Percentiles rank a stretch among this genome's conserved stretches.
These are phyloP conservation scores for Eurystomus gularis DNA, from an alignment of 2,113 vertebrate species.

Conservation along the genomic window DNA sequence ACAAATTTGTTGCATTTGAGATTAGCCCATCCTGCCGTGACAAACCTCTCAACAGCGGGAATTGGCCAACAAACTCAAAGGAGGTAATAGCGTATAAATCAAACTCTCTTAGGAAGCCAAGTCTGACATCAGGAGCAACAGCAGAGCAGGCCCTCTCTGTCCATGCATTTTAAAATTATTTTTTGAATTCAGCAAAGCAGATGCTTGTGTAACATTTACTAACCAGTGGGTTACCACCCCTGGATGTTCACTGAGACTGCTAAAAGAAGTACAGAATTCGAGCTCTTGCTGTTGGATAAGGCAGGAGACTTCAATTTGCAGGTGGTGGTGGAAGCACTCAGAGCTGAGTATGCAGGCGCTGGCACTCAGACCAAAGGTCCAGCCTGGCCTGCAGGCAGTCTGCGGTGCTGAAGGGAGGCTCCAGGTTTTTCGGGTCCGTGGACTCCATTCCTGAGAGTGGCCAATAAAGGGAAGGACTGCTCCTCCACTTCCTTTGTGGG, in stretches of 20 bases:
- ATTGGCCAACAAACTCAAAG: neutral
- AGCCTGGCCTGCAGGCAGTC: neutral
- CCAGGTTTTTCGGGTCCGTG: neutral
- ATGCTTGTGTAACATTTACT: neutral
- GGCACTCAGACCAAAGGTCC: conserved; percentile 17
- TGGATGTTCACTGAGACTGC: neutral
- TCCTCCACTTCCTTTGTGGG: conserved; percentile 46
- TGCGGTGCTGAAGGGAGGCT: conserved; percentile 10
- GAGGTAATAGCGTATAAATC: neutral
- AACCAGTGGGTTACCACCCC: neutral
- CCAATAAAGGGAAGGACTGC: neutral
- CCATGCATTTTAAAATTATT: neutral
- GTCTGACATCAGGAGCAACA: neutral
- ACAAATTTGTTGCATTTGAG: neutral
- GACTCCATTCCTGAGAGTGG: conserved; percentile 31
- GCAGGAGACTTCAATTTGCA: neutral
- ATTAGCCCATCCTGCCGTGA: neutral
- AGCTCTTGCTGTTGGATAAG: neutral
- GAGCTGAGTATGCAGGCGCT: neutral
- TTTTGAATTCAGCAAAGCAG: neutral
- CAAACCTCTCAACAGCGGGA: neutral
- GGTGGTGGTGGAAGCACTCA: neutral
- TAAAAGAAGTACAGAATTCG: neutral
- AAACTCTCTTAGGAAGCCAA: neutral
- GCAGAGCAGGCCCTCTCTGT: neutral